Evolutionary conservation across 1,140 invertebrate genomes (phyloP).

Genomic region (Drosophila repletoides): DNA sequence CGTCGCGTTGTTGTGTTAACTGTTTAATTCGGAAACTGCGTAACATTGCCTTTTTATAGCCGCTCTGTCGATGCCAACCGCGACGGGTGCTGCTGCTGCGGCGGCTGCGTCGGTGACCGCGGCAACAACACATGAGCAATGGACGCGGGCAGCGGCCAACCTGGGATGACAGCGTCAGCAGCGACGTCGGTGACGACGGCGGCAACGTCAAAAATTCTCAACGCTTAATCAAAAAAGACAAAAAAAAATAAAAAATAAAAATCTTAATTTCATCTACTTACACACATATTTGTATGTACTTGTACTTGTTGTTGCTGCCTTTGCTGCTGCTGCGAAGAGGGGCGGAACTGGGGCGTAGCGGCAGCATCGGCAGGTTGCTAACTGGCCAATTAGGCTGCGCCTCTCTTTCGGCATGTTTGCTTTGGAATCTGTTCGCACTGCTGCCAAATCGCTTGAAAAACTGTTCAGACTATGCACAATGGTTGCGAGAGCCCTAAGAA

Average conservation of each 20-base stretch:
- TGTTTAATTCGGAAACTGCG: slow-evolving; percentile 77
- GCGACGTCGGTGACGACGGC: not conserved
- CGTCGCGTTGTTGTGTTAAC: slow-evolving; percentile 66
- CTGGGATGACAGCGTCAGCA: slow-evolving; percentile 34
- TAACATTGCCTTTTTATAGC: slow-evolving; percentile 77
- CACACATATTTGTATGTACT: slow-evolving; percentile 29
- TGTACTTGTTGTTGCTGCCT: slow-evolving; percentile 12
- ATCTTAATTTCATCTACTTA: slow-evolving; percentile 77
- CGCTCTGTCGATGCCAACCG: slow-evolving; percentile 4
- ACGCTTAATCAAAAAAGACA: slow-evolving; percentile 64
- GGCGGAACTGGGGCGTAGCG: slow-evolving; percentile 16
- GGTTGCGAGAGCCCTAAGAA: too few species aligned
- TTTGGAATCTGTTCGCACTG: slow-evolving; percentile 62
- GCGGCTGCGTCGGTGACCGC: slow-evolving; percentile 7
- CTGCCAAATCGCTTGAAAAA: slow-evolving; percentile 38
- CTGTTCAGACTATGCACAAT: slow-evolving; percentile 9
- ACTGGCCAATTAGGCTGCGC: slow-evolving; percentile 66
- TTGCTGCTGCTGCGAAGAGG: slow-evolving; percentile 3
- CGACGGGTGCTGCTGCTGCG: slow-evolving; percentile 12
- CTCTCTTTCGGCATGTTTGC: slow-evolving; percentile 52
- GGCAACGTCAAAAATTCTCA: slow-evolving; percentile 67
- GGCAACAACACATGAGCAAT: slow-evolving; percentile 18
- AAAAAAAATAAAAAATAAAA: slow-evolving; percentile 20
- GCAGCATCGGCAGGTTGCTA: slow-evolving; percentile 52
- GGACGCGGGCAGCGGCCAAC: slow-evolving; percentile 19